Conservation (phyloP, 2,888 invertebrate species). For the Ecdyonurus torrentis region DNA sequence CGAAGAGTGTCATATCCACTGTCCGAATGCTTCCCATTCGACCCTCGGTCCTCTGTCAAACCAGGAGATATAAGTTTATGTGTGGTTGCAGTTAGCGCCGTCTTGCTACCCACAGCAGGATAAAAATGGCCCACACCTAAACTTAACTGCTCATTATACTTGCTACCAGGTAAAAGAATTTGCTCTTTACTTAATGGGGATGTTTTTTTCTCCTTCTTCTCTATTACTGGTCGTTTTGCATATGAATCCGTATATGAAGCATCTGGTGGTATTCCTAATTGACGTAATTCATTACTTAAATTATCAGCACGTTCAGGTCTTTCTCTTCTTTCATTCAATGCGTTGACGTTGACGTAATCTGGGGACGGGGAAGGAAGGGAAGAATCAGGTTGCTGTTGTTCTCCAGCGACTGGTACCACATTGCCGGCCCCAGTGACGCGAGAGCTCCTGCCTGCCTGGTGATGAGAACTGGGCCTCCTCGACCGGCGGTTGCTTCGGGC, state of each 20-base stretch:
- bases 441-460: not conserved
- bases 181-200: not conserved
- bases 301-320: not conserved
- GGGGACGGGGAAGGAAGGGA: constrained; percentile 5
- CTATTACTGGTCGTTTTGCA: not conserved
- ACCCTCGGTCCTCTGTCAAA: constrained; percentile 14
- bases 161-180: not conserved
- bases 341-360: constrained; percentile 12
- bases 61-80: constrained; percentile 1
- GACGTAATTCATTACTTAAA: not conserved
- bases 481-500: not conserved
- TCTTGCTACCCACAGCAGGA: constrained; percentile 1
- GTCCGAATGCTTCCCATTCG: constrained; percentile 21
- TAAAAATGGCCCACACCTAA: not conserved
- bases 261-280: constrained; percentile 17
- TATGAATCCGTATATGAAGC: constrained; percentile 13
- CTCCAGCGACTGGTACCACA: not conserved
- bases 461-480: not conserved
- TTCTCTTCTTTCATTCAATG: not conserved
- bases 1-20: constrained; percentile 23
- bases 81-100: not conserved
- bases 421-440: not conserved
- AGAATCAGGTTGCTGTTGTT: not conserved
- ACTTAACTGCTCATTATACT: not conserved
- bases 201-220: not conserved